Base-by-base conservation (phyloP, 2,888 invertebrate genomes). In the Diadegma fenestrale region DNA sequence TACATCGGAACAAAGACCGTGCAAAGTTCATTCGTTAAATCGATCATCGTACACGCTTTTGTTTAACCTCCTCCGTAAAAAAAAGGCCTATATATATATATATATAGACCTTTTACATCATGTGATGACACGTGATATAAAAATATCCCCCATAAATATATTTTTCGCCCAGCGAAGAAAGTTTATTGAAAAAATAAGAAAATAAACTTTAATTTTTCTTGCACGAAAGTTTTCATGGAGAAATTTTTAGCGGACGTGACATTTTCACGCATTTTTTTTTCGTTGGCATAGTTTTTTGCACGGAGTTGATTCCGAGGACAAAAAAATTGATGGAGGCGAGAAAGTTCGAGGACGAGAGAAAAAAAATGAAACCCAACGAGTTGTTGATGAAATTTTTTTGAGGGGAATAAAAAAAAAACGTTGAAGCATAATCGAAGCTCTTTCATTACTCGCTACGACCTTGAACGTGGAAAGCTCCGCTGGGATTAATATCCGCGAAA, bases 1-100 rank as follows among this genome's bases (percentile, higher is more conserved):
- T 69, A 48, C 17, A 33, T 43, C 51, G 30, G 41, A 79, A 83
- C 22, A 41, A 61, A 68, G 19, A 61, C 17, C 41, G n/a, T 33
- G 48, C 48, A 63, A 84, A 84, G 84, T 84, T 80, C 80, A 84
- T 58, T 76, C 17, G 54, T 69, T 71, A 84, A 45, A 76, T 79
- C 84, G 71, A 80, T 84, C 14, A 71, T 83, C 61, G 54, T 54
- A 12, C n/a, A 54, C 71, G 19, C 51, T 26, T 14, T 54, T n/a
- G 33, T 68, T 73, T 51, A 43, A 64, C 69, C 79, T 73, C 79
- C 79, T 45, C 41, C 45, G 41, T 41, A 66, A n/a, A 51, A 61
- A 61, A 22, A 76, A 33, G 17, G 14, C 43, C 37, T 22, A 22
- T 22, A 8, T 73, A 17, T 37, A 8, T 73, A 17, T 37, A 54